Conservation (phyloP, 2,888 invertebrate species). For the Sarcophaga carnaria region DNA sequence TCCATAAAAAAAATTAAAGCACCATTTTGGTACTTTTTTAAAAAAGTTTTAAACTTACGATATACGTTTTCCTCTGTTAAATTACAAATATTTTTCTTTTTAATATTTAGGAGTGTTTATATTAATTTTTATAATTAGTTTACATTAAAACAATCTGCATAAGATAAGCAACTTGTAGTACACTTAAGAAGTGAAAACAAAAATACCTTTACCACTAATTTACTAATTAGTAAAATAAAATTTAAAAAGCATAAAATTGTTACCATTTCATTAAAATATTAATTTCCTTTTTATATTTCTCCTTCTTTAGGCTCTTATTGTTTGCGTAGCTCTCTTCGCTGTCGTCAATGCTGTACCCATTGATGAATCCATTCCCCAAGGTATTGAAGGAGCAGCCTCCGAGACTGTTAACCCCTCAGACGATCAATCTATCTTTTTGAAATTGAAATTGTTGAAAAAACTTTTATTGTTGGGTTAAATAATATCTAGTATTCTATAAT, state of each 20-base stretch:
- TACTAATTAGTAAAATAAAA: not conserved
- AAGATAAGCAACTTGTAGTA: no score
- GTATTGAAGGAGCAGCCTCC: conserved; percentile 75
- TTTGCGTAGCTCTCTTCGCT: conserved; percentile 75
- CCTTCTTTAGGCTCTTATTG: conserved; percentile 73
- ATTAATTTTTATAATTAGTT: no score
- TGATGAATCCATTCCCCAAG: conserved; percentile 78
- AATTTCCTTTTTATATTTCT: not conserved
- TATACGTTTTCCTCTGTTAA: no score
- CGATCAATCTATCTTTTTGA: conserved; percentile 76
- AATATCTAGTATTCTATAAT: not conserved
- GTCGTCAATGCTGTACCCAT: conserved; percentile 76
- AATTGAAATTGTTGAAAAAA: conserved; percentile 77
- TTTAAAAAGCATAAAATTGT: not conserved
- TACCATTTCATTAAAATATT: no score
- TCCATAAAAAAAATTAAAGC: no score
- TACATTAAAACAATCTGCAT: no score
- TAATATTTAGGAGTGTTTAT: no score
- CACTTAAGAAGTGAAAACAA: no score
- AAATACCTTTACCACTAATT: no score
- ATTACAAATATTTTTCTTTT: no score
- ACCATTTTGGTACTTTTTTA: no score
- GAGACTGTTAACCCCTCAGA: conserved; percentile 75
- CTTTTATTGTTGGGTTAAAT: conserved; percentile 76
- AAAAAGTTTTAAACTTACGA: no score